Evolutionary conservation across 1,140 invertebrate species (phyloP).

Genomic region (Contarinia nasturtii): DNA sequence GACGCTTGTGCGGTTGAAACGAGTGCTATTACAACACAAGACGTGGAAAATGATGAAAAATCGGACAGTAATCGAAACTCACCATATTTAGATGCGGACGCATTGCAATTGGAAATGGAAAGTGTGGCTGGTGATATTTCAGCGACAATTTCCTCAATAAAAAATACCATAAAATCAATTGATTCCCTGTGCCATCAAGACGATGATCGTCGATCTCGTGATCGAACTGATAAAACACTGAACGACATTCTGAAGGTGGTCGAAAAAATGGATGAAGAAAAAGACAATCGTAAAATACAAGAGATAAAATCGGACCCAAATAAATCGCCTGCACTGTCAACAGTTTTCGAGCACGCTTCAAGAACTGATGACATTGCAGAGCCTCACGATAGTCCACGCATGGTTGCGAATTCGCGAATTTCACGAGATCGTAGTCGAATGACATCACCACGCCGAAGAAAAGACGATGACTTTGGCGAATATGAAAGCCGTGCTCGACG

Average conservation of each 20-base stretch:
- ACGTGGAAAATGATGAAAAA: no score
- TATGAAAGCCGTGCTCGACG: constrained; percentile 23
- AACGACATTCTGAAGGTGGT: no score
- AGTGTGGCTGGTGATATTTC: constrained; percentile 1
- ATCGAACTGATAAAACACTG: background rate
- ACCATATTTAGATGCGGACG: constrained; percentile 3
- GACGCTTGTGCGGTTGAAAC: background rate
- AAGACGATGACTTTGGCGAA: constrained; percentile 14
- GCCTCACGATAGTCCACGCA: no score
- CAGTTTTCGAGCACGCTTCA: no score
- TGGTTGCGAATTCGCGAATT: background rate
- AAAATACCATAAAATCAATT: constrained; percentile 22
- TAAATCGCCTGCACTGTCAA: no score
- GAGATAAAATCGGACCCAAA: no score
- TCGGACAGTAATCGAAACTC: no score
- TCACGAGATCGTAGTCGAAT: constrained; percentile 17
- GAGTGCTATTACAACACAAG: background rate
- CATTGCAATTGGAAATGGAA: constrained; percentile 5
- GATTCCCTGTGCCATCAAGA: constrained; percentile 21
- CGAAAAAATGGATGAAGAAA: no score
- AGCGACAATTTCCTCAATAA: constrained; percentile 14
- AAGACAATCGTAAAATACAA: no score
- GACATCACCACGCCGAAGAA: constrained; percentile 12
- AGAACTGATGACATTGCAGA: no score
- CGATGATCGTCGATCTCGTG: background rate